Percentiles rank a stretch among this genome's conserved stretches.
Evolutionary conservation across 2,797 vertebrate genomes (phyloP).

Genomic region (Leuciscus waleckii): DNA sequence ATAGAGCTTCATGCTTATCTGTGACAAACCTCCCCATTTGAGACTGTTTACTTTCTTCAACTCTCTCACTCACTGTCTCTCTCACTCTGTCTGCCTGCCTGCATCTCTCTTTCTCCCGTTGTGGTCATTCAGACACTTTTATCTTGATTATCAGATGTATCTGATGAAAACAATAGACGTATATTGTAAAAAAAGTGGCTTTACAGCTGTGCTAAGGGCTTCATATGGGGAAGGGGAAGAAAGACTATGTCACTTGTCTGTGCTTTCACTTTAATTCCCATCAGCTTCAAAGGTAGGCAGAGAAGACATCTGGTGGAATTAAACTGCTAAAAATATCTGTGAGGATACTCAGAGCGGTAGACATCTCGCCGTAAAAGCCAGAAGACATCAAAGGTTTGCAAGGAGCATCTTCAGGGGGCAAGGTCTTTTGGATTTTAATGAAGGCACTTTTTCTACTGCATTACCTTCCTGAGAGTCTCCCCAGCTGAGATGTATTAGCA

Average conservation of each 20-base stretch:
- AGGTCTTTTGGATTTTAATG: conserved; percentile 38
- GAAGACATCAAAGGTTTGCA: conserved; percentile 51
- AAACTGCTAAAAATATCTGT: conserved; percentile 47
- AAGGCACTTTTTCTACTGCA: conserved; percentile 23
- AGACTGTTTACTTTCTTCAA: conserved; percentile 46
- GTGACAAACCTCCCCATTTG: conserved; percentile 54
- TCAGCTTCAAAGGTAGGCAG: conserved; percentile 54
- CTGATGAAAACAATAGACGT: conserved; percentile 13
- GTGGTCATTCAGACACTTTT: neutral
- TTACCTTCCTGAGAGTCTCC: conserved; percentile 21
- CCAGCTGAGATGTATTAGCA: conserved; percentile 16
- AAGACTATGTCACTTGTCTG: conserved; percentile 15
- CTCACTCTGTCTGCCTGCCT: conserved; percentile 2
- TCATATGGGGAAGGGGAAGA: neutral
- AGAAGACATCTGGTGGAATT: conserved; percentile 50
- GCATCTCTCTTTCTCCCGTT: conserved; percentile 4
- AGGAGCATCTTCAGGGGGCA: conserved; percentile 19
- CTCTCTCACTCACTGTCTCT: neutral
- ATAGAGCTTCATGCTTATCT: conserved; percentile 55
- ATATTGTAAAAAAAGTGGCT: neutral
- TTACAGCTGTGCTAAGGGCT: conserved; percentile 1
- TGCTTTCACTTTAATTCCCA: conserved; percentile 50
- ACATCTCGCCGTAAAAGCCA: conserved; percentile 31
- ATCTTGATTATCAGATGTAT: conserved; percentile 27
- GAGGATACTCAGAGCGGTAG: conserved; percentile 35